Conservation (phyloP, 2,888 invertebrate genomes). For the Marasmarcha lunaedactyla region DNA sequence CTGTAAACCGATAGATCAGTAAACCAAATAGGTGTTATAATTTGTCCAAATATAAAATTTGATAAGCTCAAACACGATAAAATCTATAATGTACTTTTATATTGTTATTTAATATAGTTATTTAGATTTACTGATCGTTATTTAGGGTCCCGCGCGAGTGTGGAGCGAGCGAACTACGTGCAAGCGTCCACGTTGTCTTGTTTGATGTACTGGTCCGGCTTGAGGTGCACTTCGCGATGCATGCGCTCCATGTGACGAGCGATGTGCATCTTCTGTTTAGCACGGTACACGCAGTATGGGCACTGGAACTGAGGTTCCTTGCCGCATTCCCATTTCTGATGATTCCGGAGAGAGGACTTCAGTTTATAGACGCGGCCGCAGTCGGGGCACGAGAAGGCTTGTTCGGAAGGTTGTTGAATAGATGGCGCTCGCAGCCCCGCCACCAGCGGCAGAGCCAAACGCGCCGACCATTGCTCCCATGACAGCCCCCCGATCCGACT, state of each 20-base stretch:
- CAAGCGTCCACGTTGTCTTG: slow-evolving; percentile 66
- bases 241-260: slow-evolving; percentile 85
- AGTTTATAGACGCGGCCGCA: slow-evolving; percentile 89
- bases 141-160: slow-evolving; percentile 2
- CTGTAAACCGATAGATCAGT: background rate
- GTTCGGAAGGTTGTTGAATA: slow-evolving; percentile 50
- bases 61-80: too few species aligned
- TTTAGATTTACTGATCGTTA: slow-evolving; percentile 2
- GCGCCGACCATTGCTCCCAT: slow-evolving; percentile 82
- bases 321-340: slow-evolving; percentile 89
- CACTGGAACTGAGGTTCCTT: slow-evolving; percentile 88
- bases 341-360: slow-evolving; percentile 85
- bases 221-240: slow-evolving; percentile 76
- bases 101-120: background rate
- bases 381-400: slow-evolving; percentile 81
- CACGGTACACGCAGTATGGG: slow-evolving; percentile 85
- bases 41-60: too few species aligned
- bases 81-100: too few species aligned
- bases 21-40: too few species aligned
- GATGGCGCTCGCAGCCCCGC: slow-evolving; percentile 55
- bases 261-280: slow-evolving; percentile 88
- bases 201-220: slow-evolving; percentile 60
- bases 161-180: slow-evolving; percentile 34
- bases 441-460: slow-evolving; percentile 79
- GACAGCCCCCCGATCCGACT: slow-evolving; percentile 75